Percentiles rank a stretch among this genome's conserved stretches.
These are phyloP conservation scores for Ophonus ardosiacus DNA, from an alignment of 2,888 invertebrate species.

Conservation along the genomic window DNA sequence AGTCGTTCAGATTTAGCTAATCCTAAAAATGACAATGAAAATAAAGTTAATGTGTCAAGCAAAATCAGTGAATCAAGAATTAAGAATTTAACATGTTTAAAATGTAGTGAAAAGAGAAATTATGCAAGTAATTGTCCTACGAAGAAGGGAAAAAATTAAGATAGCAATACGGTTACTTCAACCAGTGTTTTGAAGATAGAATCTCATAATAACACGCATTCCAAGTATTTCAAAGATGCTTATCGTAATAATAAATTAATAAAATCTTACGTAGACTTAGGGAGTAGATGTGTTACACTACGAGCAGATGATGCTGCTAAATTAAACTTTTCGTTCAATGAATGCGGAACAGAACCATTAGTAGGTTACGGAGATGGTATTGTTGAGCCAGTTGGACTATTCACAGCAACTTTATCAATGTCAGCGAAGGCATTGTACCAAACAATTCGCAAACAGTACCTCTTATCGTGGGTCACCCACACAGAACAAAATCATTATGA, in stretches of 20 bases:
- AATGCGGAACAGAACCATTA: too few species aligned
- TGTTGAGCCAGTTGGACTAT: conserved; percentile 62
- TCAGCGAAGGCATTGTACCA: conserved; percentile 65
- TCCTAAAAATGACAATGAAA: background rate
- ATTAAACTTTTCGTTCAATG: too few species aligned
- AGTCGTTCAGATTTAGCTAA: background rate
- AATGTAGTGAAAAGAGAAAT: background rate
- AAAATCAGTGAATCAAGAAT: too few species aligned
- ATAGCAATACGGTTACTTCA: background rate
- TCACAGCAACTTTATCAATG: conserved; percentile 49
- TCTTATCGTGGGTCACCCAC: conserved; percentile 68
- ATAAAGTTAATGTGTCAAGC: background rate
- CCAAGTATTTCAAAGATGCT: too few species aligned
- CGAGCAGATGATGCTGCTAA: too few species aligned
- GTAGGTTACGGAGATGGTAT: too few species aligned
- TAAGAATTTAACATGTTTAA: background rate
- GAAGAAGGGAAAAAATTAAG: too few species aligned
- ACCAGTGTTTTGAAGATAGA: background rate
- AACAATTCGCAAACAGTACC: conserved; percentile 66
- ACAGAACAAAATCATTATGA: conserved; percentile 65
- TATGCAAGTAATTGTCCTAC: background rate
- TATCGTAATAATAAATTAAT: too few species aligned
- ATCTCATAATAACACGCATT: background rate
- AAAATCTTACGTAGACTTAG: background rate
- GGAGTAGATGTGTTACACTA: too few species aligned